These are phyloP conservation scores for Epizoanthus rinbou DNA, from an alignment of 92 coral and sea anemone species.

Conservation along the genomic window DNA sequence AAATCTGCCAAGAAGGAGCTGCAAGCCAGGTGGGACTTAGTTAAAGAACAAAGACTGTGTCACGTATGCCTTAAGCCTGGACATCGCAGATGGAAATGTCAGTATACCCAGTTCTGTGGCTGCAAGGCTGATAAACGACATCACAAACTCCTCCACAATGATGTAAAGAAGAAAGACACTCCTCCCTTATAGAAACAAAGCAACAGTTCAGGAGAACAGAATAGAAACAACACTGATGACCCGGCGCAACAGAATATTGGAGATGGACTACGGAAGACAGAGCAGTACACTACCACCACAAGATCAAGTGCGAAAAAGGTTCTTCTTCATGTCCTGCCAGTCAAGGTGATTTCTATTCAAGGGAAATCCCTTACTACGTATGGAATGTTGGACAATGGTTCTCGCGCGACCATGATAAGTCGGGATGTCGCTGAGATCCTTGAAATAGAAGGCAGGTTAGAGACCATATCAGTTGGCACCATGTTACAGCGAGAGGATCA, in stretches of 20 bases:
- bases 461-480: too few species aligned
- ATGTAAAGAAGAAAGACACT: constrained; percentile 6
- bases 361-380: constrained; percentile 8
- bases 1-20: background rate
- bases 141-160: constrained; percentile 27
- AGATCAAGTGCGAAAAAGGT: too few species aligned
- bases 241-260: too few species aligned
- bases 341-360: too few species aligned
- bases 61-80: constrained; percentile 49
- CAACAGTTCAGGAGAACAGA: background rate
- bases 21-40: constrained; percentile 32
- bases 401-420: constrained; percentile 57
- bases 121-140: constrained; percentile 16
- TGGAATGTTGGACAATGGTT: constrained; percentile 39
- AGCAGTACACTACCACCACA: too few species aligned
- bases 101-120: constrained; percentile 21
- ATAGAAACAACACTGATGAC: background rate
- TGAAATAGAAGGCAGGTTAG: constrained; percentile 28
- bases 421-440: constrained; percentile 44
- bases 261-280: too few species aligned
- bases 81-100: constrained; percentile 29
- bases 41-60: constrained; percentile 37
- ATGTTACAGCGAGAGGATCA: too few species aligned
- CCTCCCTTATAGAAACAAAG: background rate
- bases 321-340: too few species aligned